A percentile compares a stretch with the other conserved stretches of the same genome.
phyloP scores from a whole-genome alignment of 2,888 invertebrate genomes.

The Drosophila macrospina region DNA sequence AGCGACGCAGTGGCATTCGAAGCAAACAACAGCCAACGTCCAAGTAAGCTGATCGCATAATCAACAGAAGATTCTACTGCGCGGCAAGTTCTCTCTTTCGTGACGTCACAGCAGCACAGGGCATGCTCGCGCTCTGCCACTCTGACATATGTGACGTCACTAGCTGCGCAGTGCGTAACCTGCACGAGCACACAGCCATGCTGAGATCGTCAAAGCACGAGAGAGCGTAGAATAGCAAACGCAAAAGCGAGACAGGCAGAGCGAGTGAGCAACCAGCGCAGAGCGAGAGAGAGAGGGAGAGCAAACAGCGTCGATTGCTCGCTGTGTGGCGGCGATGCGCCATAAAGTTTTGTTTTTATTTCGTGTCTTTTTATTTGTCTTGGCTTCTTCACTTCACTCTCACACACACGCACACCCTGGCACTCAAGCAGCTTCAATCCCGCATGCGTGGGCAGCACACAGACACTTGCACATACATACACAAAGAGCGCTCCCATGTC shows the following conservation, averaged over 20 bases:
- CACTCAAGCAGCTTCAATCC: constrained; percentile 28
- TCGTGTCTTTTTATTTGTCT: constrained; percentile 61
- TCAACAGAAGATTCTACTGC: constrained; percentile 19
- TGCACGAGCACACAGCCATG: constrained; percentile 10
- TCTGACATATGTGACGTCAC: constrained; percentile 31
- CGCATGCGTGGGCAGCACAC: constrained; percentile 53
- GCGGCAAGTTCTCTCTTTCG: background rate
- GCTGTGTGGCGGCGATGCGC: constrained; percentile 46
- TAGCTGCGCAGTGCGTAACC: constrained; percentile 12
- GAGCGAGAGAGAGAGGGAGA: constrained; percentile 5
- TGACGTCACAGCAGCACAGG: constrained; percentile 38
- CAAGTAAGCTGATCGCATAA: constrained; percentile 45
- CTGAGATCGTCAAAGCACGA: constrained; percentile 24
- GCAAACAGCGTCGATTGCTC: constrained; percentile 22
- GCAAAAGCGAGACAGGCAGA: background rate
- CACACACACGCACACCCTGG: constrained; percentile 9
- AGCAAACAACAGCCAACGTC: constrained; percentile 26
- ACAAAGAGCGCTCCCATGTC: constrained; percentile 30
- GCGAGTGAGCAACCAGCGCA: background rate
- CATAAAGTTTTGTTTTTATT: constrained; percentile 67
- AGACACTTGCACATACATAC: constrained; percentile 1
- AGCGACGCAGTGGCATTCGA: constrained; percentile 1
- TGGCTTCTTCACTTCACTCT: constrained; percentile 63
- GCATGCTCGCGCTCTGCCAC: background rate
- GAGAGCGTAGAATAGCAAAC: constrained; percentile 4